These are phyloP conservation scores for Acomys russatus DNA, from an alignment of 2,797 vertebrate genomes.

Conservation along the genomic window DNA sequence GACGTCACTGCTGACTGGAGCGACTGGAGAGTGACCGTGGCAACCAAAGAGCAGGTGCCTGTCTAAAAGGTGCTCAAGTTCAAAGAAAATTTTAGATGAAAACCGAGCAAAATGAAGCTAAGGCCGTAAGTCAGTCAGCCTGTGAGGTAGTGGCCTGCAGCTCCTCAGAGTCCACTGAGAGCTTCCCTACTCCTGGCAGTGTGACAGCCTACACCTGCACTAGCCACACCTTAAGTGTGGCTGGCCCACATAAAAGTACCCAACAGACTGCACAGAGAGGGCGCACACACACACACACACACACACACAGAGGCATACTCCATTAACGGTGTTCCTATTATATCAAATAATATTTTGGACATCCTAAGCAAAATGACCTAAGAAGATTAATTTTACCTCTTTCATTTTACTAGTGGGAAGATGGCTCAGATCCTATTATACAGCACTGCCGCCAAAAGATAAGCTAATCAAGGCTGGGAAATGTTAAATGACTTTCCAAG, in stretches of 20 bases:
- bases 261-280: background rate
- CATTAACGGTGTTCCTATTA: conserved; percentile 19
- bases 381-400: conserved; percentile 53
- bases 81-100: conserved; percentile 34
- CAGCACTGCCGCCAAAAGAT: conserved; percentile 15
- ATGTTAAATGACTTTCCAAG: conserved; percentile 47
- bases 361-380: conserved; percentile 42
- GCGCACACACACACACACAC: background rate
- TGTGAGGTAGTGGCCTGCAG: background rate
- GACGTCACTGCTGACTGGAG: background rate
- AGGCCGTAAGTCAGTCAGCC: background rate
- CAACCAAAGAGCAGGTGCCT: background rate
- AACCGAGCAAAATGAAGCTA: conserved; percentile 40
- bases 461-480: conserved; percentile 44
- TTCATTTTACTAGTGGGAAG: conserved; percentile 60
- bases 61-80: background rate
- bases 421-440: background rate
- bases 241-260: background rate
- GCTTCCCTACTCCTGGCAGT: conserved; percentile 1
- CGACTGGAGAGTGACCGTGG: fast-evolving
- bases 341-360: conserved; percentile 32
- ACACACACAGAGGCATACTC: background rate
- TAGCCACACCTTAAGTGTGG: background rate
- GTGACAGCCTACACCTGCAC: background rate
- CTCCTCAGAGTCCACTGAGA: background rate